These are phyloP conservation scores for Pangasius larnaudii DNA, from an alignment of 2,797 vertebrate species.

Conservation along the genomic window DNA sequence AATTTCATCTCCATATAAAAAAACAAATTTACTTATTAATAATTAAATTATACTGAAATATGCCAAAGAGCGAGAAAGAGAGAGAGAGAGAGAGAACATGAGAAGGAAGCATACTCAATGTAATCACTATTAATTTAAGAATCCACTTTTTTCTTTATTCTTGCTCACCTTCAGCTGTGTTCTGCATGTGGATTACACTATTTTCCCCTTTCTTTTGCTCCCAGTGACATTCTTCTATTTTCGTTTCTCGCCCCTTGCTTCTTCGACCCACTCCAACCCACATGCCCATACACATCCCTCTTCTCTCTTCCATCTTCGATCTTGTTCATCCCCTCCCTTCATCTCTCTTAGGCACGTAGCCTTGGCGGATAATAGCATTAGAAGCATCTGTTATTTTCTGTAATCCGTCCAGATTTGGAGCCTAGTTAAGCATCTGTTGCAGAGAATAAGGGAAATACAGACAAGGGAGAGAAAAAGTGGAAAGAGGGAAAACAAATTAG, in stretches of 20 bases:
- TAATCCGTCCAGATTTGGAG: constrained; percentile 74
- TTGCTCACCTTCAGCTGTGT: background rate
- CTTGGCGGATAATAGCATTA: constrained; percentile 63
- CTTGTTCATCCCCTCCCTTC: background rate
- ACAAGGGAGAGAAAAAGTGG: constrained; percentile 3
- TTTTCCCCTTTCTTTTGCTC: background rate
- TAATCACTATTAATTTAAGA: background rate
- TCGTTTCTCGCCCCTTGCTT: background rate
- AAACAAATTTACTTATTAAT: background rate
- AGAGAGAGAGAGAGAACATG: background rate
- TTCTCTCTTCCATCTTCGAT: background rate
- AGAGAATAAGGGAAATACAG: constrained; percentile 21
- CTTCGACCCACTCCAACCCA: background rate
- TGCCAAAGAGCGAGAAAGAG: background rate
- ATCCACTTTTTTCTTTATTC: background rate
- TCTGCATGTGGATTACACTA: background rate
- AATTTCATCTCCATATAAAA: no score
- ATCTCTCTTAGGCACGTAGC: constrained; percentile 39
- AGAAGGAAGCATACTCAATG: background rate
- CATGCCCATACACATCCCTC: background rate
- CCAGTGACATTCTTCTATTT: background rate
- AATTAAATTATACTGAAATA: background rate
- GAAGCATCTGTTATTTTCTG: constrained; percentile 74
- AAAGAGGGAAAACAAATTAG: constrained; percentile 28
- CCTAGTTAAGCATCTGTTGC: constrained; percentile 69